These are phyloP conservation scores for Sinopyrophorus schimmeli DNA, from an alignment of 2,888 invertebrate genomes.

Conservation along the genomic window DNA sequence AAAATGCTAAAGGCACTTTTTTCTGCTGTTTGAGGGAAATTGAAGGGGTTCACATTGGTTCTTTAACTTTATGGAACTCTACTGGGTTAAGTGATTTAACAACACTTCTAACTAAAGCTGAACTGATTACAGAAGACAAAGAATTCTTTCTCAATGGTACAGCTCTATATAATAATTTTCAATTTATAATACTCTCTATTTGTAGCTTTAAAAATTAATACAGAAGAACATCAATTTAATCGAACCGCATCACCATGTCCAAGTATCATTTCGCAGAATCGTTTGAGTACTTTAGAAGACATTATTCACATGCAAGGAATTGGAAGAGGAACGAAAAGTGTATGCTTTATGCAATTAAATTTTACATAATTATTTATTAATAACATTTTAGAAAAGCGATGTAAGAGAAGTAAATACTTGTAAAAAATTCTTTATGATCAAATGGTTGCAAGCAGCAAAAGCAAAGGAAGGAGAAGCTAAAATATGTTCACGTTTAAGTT, in stretches of 20 bases:
- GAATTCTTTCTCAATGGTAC: conserved; percentile 26
- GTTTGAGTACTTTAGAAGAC: neutral
- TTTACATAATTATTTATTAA: no score
- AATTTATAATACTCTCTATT: neutral
- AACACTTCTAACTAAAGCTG: conserved; percentile 29
- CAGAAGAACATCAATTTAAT: neutral
- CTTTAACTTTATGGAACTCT: conserved; percentile 3
- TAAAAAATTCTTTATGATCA: no score
- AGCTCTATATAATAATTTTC: neutral
- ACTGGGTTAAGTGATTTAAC: conserved; percentile 29
- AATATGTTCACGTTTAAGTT: no score
- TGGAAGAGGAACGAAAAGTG: neutral
- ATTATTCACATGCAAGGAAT: conserved; percentile 2
- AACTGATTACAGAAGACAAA: conserved; percentile 27
- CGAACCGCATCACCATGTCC: neutral
- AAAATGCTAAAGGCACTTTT: conserved; percentile 2
- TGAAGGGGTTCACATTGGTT: conserved; percentile 39
- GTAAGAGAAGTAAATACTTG: no score
- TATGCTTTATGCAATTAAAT: no score
- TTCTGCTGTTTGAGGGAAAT: conserved; percentile 30
- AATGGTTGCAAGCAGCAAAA: no score
- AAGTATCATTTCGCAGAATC: neutral
- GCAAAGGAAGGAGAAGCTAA: no score
- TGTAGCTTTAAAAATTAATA: conserved; percentile 1
- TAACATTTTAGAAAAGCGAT: no score